Base-by-base conservation (phyloP, 2,113 vertebrate genomes). In the Paratilapia polleni region DNA sequence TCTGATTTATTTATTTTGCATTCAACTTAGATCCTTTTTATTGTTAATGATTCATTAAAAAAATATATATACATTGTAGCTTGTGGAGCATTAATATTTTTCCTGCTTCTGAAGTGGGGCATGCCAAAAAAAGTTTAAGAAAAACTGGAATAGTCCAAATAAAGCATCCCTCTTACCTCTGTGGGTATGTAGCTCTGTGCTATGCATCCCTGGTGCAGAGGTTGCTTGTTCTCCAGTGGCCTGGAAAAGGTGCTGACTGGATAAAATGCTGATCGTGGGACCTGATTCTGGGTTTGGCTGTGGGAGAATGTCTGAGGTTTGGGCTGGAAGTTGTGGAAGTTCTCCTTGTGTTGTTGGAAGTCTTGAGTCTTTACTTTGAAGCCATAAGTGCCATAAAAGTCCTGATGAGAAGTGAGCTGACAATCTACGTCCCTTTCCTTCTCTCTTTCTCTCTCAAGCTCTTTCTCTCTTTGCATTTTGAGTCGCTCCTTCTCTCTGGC, bases 261-360 rank as follows among this genome's bases (percentile, higher is more conserved):
- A 64, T 95, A 74, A 57, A 96, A 96, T 13, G 95, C 84, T 86
- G 96, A 96, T 2, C 92, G 90, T 4, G 93, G 94, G 83, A 91
- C 94, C 14, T 64, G 94, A 57, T 93, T 95, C 57, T 85, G 83
- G 59, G 28, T 62, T n/a, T 82, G 91, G 78, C 28, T 19, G 2
- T 86, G 80, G 17, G 79, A 57, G 52, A 73, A 76, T 0, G 12
- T 34, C 52, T 59, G 81, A 52, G 77, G 34, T 59, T 73, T 38
- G 12, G 77, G 47, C 28, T 85, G 87, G 8, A 75, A 34, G 85
- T 19, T 68, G 56, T 79, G 61, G 43, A 82, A 36, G 24, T 38
- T 13, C 12, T 90, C 88, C 15, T 59, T 56, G 1, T 43, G 82
- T 28, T 43, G 82, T 19, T 85, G 87, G 81, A 88, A 81, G 78